phyloP scores from a whole-genome alignment of 92 coral and sea anemone species.

The Paramuricea clavata region DNA sequence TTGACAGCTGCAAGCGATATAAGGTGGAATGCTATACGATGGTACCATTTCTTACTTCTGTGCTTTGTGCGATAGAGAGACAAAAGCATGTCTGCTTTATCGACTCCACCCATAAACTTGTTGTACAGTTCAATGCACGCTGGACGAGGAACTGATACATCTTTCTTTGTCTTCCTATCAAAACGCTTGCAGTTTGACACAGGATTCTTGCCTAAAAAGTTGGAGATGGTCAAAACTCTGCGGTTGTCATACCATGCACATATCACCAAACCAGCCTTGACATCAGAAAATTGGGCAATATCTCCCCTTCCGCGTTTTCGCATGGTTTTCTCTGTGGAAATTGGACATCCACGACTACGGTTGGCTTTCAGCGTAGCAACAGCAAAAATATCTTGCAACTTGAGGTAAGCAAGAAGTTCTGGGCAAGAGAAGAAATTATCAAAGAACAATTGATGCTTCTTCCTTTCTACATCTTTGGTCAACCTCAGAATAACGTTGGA shows the following conservation, averaged over 20 bases:
- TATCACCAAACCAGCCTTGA: constrained; percentile 29
- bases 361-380: constrained; percentile 8
- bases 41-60: constrained; percentile 22
- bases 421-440: constrained; percentile 38
- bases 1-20: constrained; percentile 26
- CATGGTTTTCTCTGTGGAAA: background rate
- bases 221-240: constrained; percentile 23
- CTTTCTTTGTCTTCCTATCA: constrained; percentile 23
- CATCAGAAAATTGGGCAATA: constrained; percentile 19
- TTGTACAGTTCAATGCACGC: constrained; percentile 24
- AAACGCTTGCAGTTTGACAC: constrained; percentile 30
- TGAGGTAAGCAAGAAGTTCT: constrained; percentile 23
- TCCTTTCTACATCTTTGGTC: constrained; percentile 21
- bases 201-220: constrained; percentile 25
- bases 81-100: constrained; percentile 28
- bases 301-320: background rate
- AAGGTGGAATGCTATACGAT: constrained; percentile 22
- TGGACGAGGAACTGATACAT: background rate
- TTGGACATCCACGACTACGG: background rate
- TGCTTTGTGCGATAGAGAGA: constrained; percentile 27
- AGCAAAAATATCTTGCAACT: constrained; percentile 13
- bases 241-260: constrained; percentile 49
- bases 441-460: constrained; percentile 36
- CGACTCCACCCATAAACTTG: constrained; percentile 28
- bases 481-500: constrained; percentile 3